Evolutionary conservation across 2,888 invertebrate genomes (phyloP).

Genomic region (Drosophila longiperda): DNA sequence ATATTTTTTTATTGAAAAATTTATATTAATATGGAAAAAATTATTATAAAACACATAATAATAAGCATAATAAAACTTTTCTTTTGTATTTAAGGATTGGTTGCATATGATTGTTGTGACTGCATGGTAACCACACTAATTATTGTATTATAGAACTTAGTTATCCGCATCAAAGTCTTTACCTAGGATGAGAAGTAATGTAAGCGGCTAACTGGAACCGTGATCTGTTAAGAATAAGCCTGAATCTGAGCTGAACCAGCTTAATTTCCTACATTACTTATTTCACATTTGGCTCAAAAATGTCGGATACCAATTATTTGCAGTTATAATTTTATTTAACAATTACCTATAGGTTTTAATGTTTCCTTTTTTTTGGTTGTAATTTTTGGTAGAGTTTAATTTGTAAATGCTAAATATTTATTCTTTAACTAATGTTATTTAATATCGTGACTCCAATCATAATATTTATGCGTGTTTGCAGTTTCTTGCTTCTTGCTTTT

Average conservation of each 20-base stretch:
- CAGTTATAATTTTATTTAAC: slow-evolving; percentile 39
- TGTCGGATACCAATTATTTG: slow-evolving; percentile 26
- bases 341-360: slow-evolving; percentile 54
- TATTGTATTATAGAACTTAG: slow-evolving; percentile 4
- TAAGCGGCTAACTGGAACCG: background rate
- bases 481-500: slow-evolving; percentile 13
- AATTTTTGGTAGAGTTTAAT: slow-evolving; percentile 35
- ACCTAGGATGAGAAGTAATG: slow-evolving; percentile 15
- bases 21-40: slow-evolving; percentile 36
- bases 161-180: slow-evolving; percentile 18
- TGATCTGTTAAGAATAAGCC: slow-evolving; percentile 1
- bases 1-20: slow-evolving; percentile 24
- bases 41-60: slow-evolving; percentile 28
- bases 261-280: slow-evolving; percentile 3
- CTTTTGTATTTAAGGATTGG: slow-evolving; percentile 17
- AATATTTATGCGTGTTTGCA: slow-evolving; percentile 23
- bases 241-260: slow-evolving; percentile 4
- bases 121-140: slow-evolving; percentile 3
- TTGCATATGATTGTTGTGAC: slow-evolving; percentile 7
- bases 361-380: slow-evolving; percentile 10
- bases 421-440: slow-evolving; percentile 52
- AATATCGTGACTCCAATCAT: slow-evolving; percentile 30
- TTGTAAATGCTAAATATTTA: slow-evolving; percentile 45
- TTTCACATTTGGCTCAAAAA: slow-evolving; percentile 20
- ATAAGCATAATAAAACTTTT: slow-evolving; percentile 21